Evolutionary conservation across 2,113 vertebrate species (phyloP), one percentile per base, ranked within the genome.

Genomic region (Mastomys coucha): DNA sequence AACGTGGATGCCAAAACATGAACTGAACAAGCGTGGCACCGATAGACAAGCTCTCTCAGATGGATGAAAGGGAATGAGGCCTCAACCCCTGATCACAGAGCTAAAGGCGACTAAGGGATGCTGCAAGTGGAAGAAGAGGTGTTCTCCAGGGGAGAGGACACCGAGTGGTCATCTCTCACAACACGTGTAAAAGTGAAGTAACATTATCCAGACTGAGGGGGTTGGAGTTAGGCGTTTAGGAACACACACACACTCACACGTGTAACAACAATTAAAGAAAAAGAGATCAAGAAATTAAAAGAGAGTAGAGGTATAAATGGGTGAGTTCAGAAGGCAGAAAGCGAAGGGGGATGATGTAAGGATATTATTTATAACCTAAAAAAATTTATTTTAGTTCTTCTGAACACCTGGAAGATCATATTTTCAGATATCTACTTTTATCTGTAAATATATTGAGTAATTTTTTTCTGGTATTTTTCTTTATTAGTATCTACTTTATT

Each of bases 121-220:
- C 58, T 63, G n/a, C 1, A 0, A 42, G 13, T 17, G 58, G 56
- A 4, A 63, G n/a, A 63, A 1, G 14, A 0, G 24, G 7, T 19
- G 24, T 19, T 85, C 26, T 65, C 81, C 39, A 28, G 81, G 56
- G n/a, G 9, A 63, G n/a, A 28, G 7, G 13, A 42, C 39, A 65
- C 26, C 56, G 42, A 84, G 26, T 84, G 24, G 11, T 14, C 13
- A 28, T 31, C n/a, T 28, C 24, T 65, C 14, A 19, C 63, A 65
- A 45, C 58, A 65, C 1, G 26, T 24, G 42, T 11, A 45, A 3
- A 65, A 45, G 58, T 45, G 6, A 65, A 45, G 58, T 45, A 45
- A 45, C 14, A 5, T 19, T 63, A 28, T 26, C 60, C 80, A 84
- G n/a, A 45, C 81, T 31, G n/a, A 10, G 4, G 80, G 22, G 24